Evolutionary conservation across 2,113 vertebrate species (phyloP).

Genomic region (Platanista minor): DNA sequence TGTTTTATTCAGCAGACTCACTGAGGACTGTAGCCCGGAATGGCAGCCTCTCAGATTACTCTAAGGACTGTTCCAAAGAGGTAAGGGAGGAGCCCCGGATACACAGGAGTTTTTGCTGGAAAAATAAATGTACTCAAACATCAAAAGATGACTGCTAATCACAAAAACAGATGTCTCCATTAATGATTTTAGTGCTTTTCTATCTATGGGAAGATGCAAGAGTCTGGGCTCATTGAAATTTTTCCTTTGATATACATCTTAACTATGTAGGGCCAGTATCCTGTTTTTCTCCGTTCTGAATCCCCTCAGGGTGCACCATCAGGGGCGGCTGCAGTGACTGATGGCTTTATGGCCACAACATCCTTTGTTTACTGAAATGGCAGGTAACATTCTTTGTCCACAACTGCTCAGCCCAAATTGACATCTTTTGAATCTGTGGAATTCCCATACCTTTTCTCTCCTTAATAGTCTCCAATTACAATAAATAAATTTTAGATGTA

Average conservation of each 20-base stretch:
- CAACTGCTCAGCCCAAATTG: not conserved
- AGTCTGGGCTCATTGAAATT: not conserved
- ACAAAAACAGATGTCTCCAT: not conserved
- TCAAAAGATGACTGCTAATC: not conserved
- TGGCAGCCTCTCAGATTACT: not conserved
- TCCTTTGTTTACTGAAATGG: not conserved
- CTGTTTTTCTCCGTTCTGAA: not conserved
- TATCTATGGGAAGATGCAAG: not conserved
- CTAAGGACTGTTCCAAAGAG: not conserved
- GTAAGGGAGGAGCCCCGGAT: not conserved
- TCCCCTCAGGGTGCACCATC: not conserved
- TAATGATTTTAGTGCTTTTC: not conserved
- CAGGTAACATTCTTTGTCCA: rapidly evolving
- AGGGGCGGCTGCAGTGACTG: not conserved
- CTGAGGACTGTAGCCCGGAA: not conserved
- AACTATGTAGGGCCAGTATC: not conserved
- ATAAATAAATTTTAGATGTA: not conserved
- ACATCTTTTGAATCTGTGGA: not conserved
- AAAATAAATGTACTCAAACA: not conserved
- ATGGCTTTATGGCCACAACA: not conserved
- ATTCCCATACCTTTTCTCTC: not conserved
- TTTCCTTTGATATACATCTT: not conserved
- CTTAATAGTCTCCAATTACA: not conserved
- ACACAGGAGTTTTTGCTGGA: not conserved
- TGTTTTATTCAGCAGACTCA: not conserved